Base-by-base conservation (phyloP, 2,888 invertebrate genomes). In the Notodonta ziczac region DNA sequence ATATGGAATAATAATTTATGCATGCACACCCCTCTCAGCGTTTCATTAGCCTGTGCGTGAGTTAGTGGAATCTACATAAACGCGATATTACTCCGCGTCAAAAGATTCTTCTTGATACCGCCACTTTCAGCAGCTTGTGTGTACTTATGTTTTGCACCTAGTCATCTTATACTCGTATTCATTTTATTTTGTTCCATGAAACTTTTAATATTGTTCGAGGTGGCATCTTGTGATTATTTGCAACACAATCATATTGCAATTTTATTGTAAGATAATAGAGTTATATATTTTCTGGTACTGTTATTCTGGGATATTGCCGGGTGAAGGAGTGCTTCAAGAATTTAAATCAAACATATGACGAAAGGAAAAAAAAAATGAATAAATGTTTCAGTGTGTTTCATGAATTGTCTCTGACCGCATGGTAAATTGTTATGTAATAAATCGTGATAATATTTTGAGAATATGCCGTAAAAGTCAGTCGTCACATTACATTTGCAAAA, bases 21-120 rank as follows among this genome's bases (percentile, higher is more conserved):
- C 83, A 76, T 80, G 79, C 74, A 73, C 75, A 76, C 82, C 80
- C 73, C 82, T 81, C 86, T 88, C 81, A 81, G 76, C 79, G 83
- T 88, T 89, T 89, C 89, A 89, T 89, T 87, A 87, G 75, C 76
- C 77, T 73, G 78, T 79, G 76, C 77, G 79, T 78, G 79, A 89
- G 87, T 89, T 86, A 85, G 87, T 85, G 80, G 82, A 87, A 87
- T 88, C 80, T 88, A 82, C 87, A 89, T 89, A 89, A 89, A 85
- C 78, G 82, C 77, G 82, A 87, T 89, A 89, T 84, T 83, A 83
- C 78, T 81, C 78, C 51, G 77, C 77, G 72, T 77, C 69, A 71
- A 80, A 82, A 83, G 82, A 82, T 85, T 83, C 81, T 79, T 77
- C 73, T 63, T 72, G 69, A 70, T 76, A 71, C 65, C 13, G 69